Percentiles rank a stretch among this genome's conserved stretches.
These are phyloP conservation scores for Papilio polytes DNA, from an alignment of 1,140 invertebrate genomes.

Conservation along the genomic window DNA sequence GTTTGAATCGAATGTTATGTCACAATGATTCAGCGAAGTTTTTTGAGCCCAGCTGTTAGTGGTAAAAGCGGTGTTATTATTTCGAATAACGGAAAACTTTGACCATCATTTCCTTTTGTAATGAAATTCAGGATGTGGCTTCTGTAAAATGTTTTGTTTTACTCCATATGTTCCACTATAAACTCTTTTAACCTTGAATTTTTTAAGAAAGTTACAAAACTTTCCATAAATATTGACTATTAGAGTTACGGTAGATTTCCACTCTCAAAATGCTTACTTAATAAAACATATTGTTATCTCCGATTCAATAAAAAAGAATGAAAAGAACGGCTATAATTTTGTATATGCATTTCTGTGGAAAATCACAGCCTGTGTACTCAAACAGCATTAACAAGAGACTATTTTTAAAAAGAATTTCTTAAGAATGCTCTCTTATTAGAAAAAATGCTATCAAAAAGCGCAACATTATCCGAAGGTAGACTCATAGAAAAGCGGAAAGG, in stretches of 20 bases:
- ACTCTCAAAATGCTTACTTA: neutral
- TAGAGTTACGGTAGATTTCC: neutral
- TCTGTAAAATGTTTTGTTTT: neutral
- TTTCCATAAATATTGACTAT: neutral
- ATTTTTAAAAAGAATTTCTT: no score
- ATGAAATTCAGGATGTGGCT: neutral
- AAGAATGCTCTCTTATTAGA: neutral
- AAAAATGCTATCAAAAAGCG: neutral
- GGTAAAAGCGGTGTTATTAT: neutral
- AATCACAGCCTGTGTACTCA: no score
- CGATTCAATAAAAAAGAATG: no score
- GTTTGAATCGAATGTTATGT: no score
- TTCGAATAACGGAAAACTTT: conserved; percentile 17
- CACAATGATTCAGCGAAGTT: no score
- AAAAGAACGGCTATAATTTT: no score
- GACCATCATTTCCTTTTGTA: neutral
- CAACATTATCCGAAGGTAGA: neutral
- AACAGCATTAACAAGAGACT: no score
- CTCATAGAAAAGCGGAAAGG: neutral
- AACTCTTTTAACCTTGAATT: neutral
- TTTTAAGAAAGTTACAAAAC: neutral
- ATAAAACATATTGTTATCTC: neutral
- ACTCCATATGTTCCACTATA: no score
- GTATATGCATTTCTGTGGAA: no score
- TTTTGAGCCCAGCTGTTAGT: neutral